Evolutionary conservation across 2,888 invertebrate species (phyloP).

Genomic region (Tolmerus cingulatus): DNA sequence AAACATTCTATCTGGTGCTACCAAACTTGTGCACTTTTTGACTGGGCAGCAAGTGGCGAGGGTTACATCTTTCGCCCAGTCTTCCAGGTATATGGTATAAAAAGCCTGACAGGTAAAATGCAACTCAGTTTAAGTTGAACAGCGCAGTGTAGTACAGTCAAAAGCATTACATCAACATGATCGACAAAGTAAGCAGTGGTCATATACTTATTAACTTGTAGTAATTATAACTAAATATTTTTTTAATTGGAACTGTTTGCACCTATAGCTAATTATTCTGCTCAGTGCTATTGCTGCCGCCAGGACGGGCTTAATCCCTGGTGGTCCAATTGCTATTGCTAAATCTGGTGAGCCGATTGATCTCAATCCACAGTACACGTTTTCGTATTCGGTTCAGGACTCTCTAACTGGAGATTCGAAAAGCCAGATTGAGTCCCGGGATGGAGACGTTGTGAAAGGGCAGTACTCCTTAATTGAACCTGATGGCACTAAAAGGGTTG

Average conservation of each 20-base stretch:
- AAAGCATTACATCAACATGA: background rate
- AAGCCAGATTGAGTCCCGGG: slow-evolving; percentile 67
- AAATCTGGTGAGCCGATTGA: slow-evolving; percentile 35
- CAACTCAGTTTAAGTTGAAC: background rate
- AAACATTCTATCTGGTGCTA: background rate
- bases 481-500: slow-evolving; percentile 68
- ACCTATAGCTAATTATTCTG: background rate
- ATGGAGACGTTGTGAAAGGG: slow-evolving; percentile 68
- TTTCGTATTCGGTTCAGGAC: slow-evolving; percentile 62
- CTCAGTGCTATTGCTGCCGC: background rate
- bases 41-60: background rate
- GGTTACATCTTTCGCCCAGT: background rate
- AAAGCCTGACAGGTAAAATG: background rate
- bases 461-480: slow-evolving; percentile 63
- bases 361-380: slow-evolving; percentile 59
- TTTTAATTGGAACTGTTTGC: background rate
- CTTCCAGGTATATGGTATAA: background rate
- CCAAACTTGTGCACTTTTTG: background rate
- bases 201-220: background rate
- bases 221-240: background rate
- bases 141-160: background rate
- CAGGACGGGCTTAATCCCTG: background rate
- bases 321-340: background rate
- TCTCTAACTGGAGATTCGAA: slow-evolving; percentile 61
- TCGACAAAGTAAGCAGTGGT: background rate